Conservation (phyloP, 2,797 vertebrate genomes). For the Rousettus madagascariensis region DNA sequence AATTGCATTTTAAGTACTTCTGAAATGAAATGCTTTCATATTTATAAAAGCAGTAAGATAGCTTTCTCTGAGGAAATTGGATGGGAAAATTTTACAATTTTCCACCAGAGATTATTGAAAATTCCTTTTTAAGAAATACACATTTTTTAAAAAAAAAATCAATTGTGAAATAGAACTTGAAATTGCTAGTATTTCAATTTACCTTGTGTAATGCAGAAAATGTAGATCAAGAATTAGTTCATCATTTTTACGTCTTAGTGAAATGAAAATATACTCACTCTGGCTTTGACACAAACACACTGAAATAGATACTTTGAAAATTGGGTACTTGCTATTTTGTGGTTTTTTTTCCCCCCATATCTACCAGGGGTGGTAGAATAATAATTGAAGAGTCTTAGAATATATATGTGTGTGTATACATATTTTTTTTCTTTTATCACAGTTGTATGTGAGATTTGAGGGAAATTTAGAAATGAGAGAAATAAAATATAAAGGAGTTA, state of each 20-base stretch:
- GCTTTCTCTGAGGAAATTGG: not conserved
- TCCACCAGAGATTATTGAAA: not conserved
- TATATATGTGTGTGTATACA: not conserved
- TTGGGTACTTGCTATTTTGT: not conserved
- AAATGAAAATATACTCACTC: not conserved
- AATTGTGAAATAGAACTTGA: constrained; percentile 12
- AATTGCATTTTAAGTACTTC: constrained; percentile 40
- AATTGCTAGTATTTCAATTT: constrained; percentile 34
- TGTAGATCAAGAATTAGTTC: not conserved
- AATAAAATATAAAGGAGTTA: not conserved
- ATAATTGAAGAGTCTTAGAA: not conserved
- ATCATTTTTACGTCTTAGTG: not conserved
- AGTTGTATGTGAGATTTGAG: not conserved
- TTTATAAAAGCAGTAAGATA: constrained; percentile 44
- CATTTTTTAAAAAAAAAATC: not conserved
- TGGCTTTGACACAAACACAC: constrained; percentile 3
- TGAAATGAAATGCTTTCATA: constrained; percentile 43
- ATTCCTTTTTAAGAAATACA: constrained; percentile 21
- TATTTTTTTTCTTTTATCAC: not conserved
- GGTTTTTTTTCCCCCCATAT: not conserved
- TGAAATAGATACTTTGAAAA: constrained; percentile 14
- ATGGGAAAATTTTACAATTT: not conserved
- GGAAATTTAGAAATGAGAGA: not conserved
- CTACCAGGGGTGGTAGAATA: not conserved
- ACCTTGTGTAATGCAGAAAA: not conserved